Percentiles rank a stretch among this genome's conserved stretches.
phyloP scores from a whole-genome alignment of 2,113 vertebrate species.

The Dissostichus mawsoni region DNA sequence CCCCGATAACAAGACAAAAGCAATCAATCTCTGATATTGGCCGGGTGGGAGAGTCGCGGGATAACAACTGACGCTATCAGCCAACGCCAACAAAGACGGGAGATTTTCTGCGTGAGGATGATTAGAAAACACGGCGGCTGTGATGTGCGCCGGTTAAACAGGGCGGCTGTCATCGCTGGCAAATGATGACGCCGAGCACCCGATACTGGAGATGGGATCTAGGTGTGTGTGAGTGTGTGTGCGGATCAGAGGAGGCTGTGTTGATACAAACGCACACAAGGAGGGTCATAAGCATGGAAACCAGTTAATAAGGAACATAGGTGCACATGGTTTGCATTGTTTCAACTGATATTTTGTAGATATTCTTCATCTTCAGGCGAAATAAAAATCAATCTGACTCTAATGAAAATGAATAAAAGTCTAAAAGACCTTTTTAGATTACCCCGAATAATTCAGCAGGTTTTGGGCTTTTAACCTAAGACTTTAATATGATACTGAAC shows the following conservation, averaged over 20 bases:
- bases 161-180: slow-evolving; percentile 67
- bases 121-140: slow-evolving; percentile 63
- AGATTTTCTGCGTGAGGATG: slow-evolving; percentile 67
- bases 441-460: not conserved
- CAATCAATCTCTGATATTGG: slow-evolving; percentile 76
- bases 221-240: slow-evolving; percentile 26
- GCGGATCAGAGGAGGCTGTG: slow-evolving; percentile 26
- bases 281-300: not conserved
- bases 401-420: not conserved
- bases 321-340: not conserved
- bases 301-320: not conserved
- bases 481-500: not conserved
- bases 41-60: slow-evolving; percentile 47
- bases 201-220: slow-evolving; percentile 68
- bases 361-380: not conserved
- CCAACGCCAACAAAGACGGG: slow-evolving; percentile 57
- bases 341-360: not conserved
- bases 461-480: slow-evolving; percentile 5
- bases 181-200: slow-evolving; percentile 60
- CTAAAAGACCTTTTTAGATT: not conserved
- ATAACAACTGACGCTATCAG: slow-evolving; percentile 62
- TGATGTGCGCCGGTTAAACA: slow-evolving; percentile 66
- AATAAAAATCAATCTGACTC: not conserved
- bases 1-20: slow-evolving; percentile 74
- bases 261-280: slow-evolving; percentile 41